Evolutionary conservation across 92 coral and sea anemone genomes (phyloP).

Genomic region (Pocillopora grandis): DNA sequence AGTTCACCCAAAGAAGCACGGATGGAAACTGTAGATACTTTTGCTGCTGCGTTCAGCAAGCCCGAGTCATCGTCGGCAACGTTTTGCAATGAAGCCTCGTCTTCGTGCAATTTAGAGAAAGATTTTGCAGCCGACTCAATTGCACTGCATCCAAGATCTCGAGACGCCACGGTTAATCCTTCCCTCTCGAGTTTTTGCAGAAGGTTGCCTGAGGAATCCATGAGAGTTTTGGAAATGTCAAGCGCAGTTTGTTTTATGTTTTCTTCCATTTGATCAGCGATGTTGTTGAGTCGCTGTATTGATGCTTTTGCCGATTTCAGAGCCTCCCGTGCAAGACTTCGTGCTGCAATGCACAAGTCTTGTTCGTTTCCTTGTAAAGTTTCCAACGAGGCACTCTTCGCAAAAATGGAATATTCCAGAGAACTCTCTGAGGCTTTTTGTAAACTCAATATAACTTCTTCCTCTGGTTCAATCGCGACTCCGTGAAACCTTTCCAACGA

Average conservation of each 20-base stretch:
- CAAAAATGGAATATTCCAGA: background rate
- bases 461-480: constrained; percentile 5
- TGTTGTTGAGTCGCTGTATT: constrained; percentile 23
- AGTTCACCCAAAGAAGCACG: constrained; percentile 28
- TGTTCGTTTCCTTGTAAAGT: constrained; percentile 7
- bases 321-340: constrained; percentile 45
- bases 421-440: background rate
- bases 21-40: constrained; percentile 29
- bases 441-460: background rate
- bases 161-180: constrained; percentile 32
- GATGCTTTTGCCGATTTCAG: constrained; percentile 48
- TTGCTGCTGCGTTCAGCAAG: constrained; percentile 29
- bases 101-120: constrained; percentile 6
- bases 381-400: background rate
- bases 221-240: constrained; percentile 30
- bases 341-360: constrained; percentile 48
- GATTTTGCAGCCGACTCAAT: constrained; percentile 43
- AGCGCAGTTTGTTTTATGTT: constrained; percentile 25
- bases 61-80: constrained; percentile 3
- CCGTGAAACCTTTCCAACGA: constrained; percentile 26
- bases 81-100: constrained; percentile 14
- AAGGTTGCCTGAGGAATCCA: constrained; percentile 35
- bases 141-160: constrained; percentile 53
- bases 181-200: constrained; percentile 17
- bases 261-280: constrained; percentile 16